Conservation (phyloP, 2,888 invertebrate species). For the Torymus texanus region DNA sequence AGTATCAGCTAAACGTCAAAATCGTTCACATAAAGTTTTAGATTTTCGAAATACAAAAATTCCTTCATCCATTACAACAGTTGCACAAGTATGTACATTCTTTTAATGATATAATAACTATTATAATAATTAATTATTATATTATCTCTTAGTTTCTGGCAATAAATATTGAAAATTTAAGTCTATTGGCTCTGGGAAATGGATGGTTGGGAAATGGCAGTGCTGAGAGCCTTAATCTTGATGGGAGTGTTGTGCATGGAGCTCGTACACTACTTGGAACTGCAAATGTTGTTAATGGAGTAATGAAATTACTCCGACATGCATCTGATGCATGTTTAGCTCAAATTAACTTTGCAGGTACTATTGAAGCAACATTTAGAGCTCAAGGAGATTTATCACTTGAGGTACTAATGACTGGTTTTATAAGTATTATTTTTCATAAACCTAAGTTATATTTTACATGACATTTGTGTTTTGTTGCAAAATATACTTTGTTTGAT, state of each 20-base stretch:
- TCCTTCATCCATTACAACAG: conserved; percentile 86
- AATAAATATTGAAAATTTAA: conserved; percentile 85
- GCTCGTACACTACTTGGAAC: conserved; percentile 84
- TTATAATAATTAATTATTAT: conserved; percentile 15
- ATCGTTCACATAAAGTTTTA: conserved; percentile 72
- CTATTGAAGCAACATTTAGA: conserved; percentile 85
- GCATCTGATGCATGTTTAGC: conserved; percentile 82
- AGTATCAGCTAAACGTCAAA: conserved; percentile 58
- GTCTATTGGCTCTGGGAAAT: conserved; percentile 80
- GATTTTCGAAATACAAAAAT: conserved; percentile 87
- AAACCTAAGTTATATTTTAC: not conserved
- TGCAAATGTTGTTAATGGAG: conserved; percentile 81
- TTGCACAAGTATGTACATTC: conserved; percentile 82
- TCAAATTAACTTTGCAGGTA: conserved; percentile 84
- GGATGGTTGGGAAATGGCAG: conserved; percentile 84
- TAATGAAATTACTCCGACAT: conserved; percentile 79
- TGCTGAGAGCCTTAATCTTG: conserved; percentile 82
- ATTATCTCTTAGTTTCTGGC: conserved; percentile 84
- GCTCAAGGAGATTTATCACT: conserved; percentile 91
- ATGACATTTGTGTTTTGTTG: conserved; percentile 15
- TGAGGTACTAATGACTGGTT: conserved; percentile 78
- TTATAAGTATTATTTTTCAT: not conserved
- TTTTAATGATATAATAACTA: not conserved
- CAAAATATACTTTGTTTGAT: not conserved
- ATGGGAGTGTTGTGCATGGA: conserved; percentile 83